phyloP scores from a whole-genome alignment of 1,140 invertebrate species.

The Geopemphigus sp. region DNA sequence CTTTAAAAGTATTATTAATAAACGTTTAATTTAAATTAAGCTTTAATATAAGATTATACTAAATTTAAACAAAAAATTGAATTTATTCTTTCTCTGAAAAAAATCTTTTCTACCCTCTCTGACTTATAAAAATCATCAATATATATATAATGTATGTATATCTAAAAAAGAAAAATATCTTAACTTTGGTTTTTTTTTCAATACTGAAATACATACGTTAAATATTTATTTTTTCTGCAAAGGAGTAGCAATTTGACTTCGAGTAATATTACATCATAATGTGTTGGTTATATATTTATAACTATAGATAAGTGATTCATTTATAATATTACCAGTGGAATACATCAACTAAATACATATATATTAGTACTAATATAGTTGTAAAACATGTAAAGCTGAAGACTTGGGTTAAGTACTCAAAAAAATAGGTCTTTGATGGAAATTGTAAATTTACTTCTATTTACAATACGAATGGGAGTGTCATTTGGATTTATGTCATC shows the following conservation, averaged over 20 bases:
- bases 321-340: slow-evolving; percentile 39
- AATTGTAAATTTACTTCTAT: slow-evolving; percentile 6
- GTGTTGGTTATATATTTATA: slow-evolving; percentile 39
- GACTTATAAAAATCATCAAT: not conserved
- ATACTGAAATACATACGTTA: not conserved
- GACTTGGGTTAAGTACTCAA: slow-evolving; percentile 21
- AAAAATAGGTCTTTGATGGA: slow-evolving; percentile 20
- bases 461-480: not conserved
- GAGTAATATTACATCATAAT: slow-evolving; percentile 40
- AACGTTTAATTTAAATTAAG: slow-evolving; percentile 2
- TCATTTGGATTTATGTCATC: not conserved
- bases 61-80: not conserved
- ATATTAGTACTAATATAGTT: not conserved
- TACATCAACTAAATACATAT: slow-evolving; percentile 20
- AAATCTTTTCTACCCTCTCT: not conserved
- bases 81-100: not conserved
- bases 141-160: not conserved
- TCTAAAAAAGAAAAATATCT: not conserved
- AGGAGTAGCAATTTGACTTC: slow-evolving; percentile 5
- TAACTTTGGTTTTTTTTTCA: not conserved
- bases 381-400: slow-evolving; percentile 28
- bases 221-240: not conserved
- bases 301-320: slow-evolving; percentile 36
- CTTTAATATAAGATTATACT: not conserved
- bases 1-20: not conserved